Evolutionary conservation across 1,140 invertebrate species (phyloP).

Genomic region (Drosophila littoralis): DNA sequence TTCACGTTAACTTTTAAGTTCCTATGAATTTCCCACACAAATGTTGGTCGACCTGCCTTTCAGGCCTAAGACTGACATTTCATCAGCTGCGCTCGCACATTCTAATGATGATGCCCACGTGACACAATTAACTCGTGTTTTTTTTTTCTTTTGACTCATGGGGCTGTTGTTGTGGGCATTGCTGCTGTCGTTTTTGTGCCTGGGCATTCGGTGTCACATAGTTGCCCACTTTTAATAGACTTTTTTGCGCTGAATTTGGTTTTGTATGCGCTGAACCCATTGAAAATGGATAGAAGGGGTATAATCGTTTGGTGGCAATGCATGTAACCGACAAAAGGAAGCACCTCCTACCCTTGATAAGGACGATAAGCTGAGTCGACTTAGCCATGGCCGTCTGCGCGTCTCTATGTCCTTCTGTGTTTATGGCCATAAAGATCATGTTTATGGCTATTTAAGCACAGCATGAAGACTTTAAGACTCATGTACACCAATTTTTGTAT

Average conservation of each 20-base stretch:
- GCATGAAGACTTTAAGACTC: too few species aligned
- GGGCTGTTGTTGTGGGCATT: neutral
- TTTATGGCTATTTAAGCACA: too few species aligned
- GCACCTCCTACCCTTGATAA: too few species aligned
- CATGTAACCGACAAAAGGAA: too few species aligned
- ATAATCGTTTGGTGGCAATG: too few species aligned
- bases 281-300: too few species aligned
- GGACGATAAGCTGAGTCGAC: too few species aligned
- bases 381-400: too few species aligned
- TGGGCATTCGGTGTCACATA: constrained; percentile 50
- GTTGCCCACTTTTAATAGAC: constrained; percentile 50
- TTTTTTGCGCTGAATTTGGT: constrained; percentile 46
- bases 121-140: constrained; percentile 39
- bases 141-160: constrained; percentile 9
- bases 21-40: constrained; percentile 1
- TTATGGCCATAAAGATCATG: too few species aligned
- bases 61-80: constrained; percentile 11
- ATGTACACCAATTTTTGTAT: too few species aligned
- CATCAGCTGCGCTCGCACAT: constrained; percentile 18
- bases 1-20: neutral
- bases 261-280: neutral
- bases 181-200: constrained; percentile 11
- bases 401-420: too few species aligned
- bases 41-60: neutral
- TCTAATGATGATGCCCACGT: constrained; percentile 47